A percentile compares a stretch with the other conserved stretches of the same genome.
These are phyloP conservation scores for Drosophila funebris DNA, from an alignment of 1,140 invertebrate species.

Conservation along the genomic window DNA sequence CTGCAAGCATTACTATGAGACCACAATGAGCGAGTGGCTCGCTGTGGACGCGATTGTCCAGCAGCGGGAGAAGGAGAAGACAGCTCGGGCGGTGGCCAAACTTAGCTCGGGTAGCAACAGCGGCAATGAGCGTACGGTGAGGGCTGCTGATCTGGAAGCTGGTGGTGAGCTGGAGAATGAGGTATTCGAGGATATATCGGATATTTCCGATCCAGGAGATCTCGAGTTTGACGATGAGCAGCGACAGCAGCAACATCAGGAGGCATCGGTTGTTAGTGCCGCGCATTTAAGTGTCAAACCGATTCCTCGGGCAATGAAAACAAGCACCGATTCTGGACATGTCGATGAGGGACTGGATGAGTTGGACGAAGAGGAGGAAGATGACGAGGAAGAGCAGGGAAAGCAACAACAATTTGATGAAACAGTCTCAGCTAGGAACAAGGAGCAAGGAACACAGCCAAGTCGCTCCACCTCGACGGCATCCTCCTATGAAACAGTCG, in stretches of 20 bases:
- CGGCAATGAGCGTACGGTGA: slow-evolving; percentile 73
- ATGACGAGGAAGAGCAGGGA: neutral
- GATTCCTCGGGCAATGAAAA: slow-evolving; percentile 79
- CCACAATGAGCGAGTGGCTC: slow-evolving; percentile 96
- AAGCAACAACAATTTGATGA: neutral
- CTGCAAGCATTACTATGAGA: slow-evolving; percentile 91
- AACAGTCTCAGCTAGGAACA: neutral
- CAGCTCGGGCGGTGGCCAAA: slow-evolving; percentile 87
- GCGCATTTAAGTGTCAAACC: slow-evolving; percentile 67
- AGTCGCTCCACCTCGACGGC: slow-evolving; percentile 77
- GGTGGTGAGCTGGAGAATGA: slow-evolving; percentile 79
- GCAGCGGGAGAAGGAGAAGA: slow-evolving; percentile 91
- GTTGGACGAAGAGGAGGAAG: slow-evolving; percentile 46
- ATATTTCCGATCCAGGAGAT: slow-evolving; percentile 81
- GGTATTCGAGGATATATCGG: slow-evolving; percentile 83
- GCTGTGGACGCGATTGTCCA: slow-evolving; percentile 96
- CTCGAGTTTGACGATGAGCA: slow-evolving; percentile 84
- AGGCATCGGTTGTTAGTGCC: slow-evolving; percentile 48
- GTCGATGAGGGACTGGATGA: slow-evolving; percentile 84
- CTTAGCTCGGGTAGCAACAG: slow-evolving; percentile 86
- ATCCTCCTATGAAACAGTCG: slow-evolving; percentile 82
- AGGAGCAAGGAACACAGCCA: slow-evolving; percentile 37
- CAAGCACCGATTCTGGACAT: slow-evolving; percentile 83
- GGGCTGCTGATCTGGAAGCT: slow-evolving; percentile 58
- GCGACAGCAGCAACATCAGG: slow-evolving; percentile 84